These are phyloP conservation scores for Nycticryphes semicollaris DNA, from an alignment of 2,113 vertebrate species.

Conservation along the genomic window DNA sequence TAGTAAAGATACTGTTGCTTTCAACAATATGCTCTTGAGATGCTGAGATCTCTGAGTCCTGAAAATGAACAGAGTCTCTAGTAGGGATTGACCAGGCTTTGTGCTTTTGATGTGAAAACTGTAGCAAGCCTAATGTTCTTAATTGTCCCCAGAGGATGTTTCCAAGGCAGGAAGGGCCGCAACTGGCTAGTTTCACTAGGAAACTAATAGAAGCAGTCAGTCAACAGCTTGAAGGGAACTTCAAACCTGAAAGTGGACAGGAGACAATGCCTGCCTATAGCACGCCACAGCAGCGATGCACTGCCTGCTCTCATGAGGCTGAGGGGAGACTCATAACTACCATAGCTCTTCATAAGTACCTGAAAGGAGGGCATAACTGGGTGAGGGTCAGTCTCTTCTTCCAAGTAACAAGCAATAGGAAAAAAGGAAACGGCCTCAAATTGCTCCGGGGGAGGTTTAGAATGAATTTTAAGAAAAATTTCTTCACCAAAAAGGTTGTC, in stretches of 20 bases:
- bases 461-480: neutral
- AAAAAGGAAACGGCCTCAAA: neutral
- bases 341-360: neutral
- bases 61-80: neutral
- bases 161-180: neutral
- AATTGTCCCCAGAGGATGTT: neutral
- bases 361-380: neutral
- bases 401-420: neutral
- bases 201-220: neutral
- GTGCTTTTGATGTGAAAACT: neutral
- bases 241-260: neutral
- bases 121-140: neutral
- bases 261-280: neutral
- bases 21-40: neutral
- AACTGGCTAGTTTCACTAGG: neutral
- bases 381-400: neutral
- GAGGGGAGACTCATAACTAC: neutral
- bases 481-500: neutral
- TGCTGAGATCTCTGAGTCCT: neutral
- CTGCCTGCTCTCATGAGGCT: neutral
- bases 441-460: neutral
- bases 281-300: rapidly evolving
- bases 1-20: neutral
- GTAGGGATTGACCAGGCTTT: neutral
- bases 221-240: neutral